Percentiles rank a stretch among this genome's conserved stretches.
Conservation (phyloP, 2,113 vertebrate genomes). For the Boulengeromyrus knoepffleri region DNA sequence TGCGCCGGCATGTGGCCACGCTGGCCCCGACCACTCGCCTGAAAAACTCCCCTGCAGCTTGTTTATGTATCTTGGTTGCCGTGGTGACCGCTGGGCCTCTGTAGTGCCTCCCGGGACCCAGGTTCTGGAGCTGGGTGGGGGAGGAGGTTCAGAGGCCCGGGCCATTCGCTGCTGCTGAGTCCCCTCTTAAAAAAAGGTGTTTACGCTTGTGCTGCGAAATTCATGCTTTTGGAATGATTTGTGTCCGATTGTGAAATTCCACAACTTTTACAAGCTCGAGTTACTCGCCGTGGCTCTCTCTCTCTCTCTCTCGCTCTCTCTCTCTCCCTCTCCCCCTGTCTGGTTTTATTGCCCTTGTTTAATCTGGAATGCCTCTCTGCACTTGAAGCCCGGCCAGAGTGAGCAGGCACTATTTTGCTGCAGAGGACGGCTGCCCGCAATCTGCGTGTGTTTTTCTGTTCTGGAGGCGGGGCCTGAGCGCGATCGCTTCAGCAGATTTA, state of each 20-base stretch:
- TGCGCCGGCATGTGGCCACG: slow-evolving; percentile 48
- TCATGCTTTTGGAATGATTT: slow-evolving; percentile 51
- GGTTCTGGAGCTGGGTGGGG: slow-evolving; percentile 26
- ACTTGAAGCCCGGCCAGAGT: slow-evolving; percentile 29
- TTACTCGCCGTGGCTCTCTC: not conserved
- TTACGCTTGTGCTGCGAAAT: not conserved
- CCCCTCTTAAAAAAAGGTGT: not conserved
- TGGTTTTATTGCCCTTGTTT: slow-evolving; percentile 4
- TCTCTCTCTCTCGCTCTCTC: not conserved
- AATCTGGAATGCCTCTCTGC: slow-evolving; percentile 7
- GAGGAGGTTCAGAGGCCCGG: not conserved
- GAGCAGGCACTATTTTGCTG: slow-evolving; percentile 54
- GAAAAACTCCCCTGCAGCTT: slow-evolving; percentile 51
- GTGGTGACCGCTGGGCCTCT: slow-evolving; percentile 61
- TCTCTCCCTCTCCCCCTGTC: not conserved
- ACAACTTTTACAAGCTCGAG: slow-evolving; percentile 40
- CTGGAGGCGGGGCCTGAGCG: slow-evolving; percentile 30
- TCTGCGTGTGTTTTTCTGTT: slow-evolving; percentile 29
- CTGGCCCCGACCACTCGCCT: slow-evolving; percentile 63
- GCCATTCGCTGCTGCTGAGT: not conserved
- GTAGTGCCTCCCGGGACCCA: slow-evolving; percentile 52
- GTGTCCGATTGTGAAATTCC: slow-evolving; percentile 55
- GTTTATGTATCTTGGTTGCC: slow-evolving; percentile 72
- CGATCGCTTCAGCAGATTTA: slow-evolving; percentile 22
- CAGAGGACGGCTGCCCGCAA: slow-evolving; percentile 29